Evolutionary conservation across 2,113 vertebrate genomes (phyloP), one percentile per base, ranked within the genome.

Genomic region (Datnioides undecimradiatus): DNA sequence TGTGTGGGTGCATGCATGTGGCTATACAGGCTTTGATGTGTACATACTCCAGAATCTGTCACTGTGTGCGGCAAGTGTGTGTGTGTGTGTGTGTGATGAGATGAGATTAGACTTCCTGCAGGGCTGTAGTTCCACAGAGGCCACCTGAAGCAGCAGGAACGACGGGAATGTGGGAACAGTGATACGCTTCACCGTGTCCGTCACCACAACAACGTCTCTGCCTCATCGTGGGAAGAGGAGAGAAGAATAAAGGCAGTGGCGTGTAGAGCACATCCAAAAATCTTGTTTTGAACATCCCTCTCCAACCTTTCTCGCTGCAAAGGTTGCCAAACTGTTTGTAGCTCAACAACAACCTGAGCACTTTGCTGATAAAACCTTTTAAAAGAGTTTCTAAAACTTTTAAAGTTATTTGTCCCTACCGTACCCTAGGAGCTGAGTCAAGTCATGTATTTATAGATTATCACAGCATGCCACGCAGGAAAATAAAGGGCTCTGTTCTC

Each of bases 101-200:
- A 91, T 90, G 81, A 92, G 90, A 93, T 92, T 83, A 91, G 87
- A 71, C 81, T 41, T 82, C 78, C 85, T 77, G 65, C 80, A 72
- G 78, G 25, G 80, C 49, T 7, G 67, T 69, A 40, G 85, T 68
- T 85, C 72, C 69, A 73, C 43, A 36, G 66, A 88, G 83, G 82
- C 85, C 86, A 91, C 92, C 85, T 90, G 83, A 87, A 91, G 80
- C 78, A 73, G 77, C 76, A 87, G 90, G 84, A 91, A 86, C 25
- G 75, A 63, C 41, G 82, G 77, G 92, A 93, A 93, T 92, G 92
- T 87, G 83, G 69, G 87, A 89, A 80, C 49, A 6, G 46, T 36
- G 81, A 88, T 85, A 62, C 21, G 76, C 84, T 87, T 76, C 40
- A 21, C 45, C 55, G 67, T 90, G 72, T 85, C 65, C 29, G 23